Percentiles rank a stretch among this genome's conserved stretches.
Evolutionary conservation across 2,888 invertebrate genomes (phyloP).

Genomic region (Oxytorus armatus): DNA sequence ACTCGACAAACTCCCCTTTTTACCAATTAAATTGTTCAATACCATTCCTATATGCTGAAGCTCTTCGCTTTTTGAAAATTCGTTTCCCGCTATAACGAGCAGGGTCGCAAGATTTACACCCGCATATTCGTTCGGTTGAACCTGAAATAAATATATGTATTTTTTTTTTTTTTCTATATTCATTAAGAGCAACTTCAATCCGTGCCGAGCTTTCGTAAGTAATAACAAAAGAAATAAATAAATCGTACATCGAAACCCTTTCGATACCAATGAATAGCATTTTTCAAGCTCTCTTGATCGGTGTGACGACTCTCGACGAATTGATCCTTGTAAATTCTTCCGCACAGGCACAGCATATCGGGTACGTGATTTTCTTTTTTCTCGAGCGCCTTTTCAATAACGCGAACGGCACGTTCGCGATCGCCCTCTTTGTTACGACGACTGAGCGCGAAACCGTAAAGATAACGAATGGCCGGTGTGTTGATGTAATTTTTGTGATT

Average conservation of each 20-base stretch:
- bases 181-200: slow-evolving; percentile 5
- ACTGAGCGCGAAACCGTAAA: slow-evolving; percentile 99
- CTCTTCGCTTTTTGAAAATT: slow-evolving; percentile 96
- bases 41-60: slow-evolving; percentile 97
- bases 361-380: slow-evolving; percentile 98
- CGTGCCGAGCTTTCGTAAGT: not conserved
- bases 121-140: slow-evolving; percentile 99
- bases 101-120: slow-evolving; percentile 99
- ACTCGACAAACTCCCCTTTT: slow-evolving; percentile 97
- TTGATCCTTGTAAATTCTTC: slow-evolving; percentile 98
- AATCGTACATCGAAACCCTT: slow-evolving; percentile 93
- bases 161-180: no score
- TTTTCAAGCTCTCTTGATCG: slow-evolving; percentile 94
- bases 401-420: slow-evolving; percentile 95
- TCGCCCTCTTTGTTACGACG: slow-evolving; percentile 97
- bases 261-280: slow-evolving; percentile 98
- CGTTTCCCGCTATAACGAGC: slow-evolving; percentile 97
- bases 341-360: slow-evolving; percentile 98
- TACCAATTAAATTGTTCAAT: slow-evolving; percentile 98
- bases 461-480: slow-evolving; percentile 95
- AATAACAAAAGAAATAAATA: not conserved
- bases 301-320: slow-evolving; percentile 98
- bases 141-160: slow-evolving; percentile 80
- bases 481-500: slow-evolving; percentile 95
- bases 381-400: slow-evolving; percentile 95